Evolutionary conservation across 2,113 vertebrate species (phyloP).

Genomic region (Epinephelus lanceolatus): DNA sequence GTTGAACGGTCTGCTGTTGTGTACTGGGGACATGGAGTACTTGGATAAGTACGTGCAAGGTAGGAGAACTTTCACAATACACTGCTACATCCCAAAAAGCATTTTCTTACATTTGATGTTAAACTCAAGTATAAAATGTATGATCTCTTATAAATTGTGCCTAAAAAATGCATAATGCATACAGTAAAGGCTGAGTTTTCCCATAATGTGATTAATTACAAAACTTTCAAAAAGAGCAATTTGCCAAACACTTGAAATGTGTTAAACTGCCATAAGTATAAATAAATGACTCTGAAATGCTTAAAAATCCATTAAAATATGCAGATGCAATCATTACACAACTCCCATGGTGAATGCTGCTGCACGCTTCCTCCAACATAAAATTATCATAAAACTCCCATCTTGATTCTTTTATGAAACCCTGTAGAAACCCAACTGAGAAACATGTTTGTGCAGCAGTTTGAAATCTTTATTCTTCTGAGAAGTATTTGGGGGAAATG

Average conservation of each 20-base stretch:
- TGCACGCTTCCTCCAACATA: background rate
- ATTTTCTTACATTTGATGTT: background rate
- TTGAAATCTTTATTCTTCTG: too few species aligned
- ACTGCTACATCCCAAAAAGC: background rate
- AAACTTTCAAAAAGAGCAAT: constrained; percentile 7
- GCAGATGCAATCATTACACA: constrained; percentile 33
- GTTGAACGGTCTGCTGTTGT: constrained; percentile 59
- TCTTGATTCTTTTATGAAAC: constrained; percentile 11
- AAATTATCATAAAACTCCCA: constrained; percentile 39
- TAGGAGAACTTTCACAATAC: constrained; percentile 44
- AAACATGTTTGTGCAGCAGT: background rate
- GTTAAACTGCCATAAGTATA: constrained; percentile 5
- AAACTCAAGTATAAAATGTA: background rate
- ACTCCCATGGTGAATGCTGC: constrained; percentile 16
- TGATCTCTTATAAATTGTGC: background rate
- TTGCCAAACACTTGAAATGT: background rate
- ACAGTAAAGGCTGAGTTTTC: background rate
- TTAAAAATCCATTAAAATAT: constrained; percentile 28
- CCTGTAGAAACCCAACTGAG: background rate
- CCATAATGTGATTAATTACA: constrained; percentile 8
- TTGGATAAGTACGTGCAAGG: constrained; percentile 77
- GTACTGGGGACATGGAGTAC: constrained; percentile 79
- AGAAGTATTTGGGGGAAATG: background rate
- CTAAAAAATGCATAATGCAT: background rate
- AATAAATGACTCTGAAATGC: constrained; percentile 28